Evolutionary conservation across 2,113 vertebrate genomes (phyloP).

Genomic region (Pandion haliaetus): DNA sequence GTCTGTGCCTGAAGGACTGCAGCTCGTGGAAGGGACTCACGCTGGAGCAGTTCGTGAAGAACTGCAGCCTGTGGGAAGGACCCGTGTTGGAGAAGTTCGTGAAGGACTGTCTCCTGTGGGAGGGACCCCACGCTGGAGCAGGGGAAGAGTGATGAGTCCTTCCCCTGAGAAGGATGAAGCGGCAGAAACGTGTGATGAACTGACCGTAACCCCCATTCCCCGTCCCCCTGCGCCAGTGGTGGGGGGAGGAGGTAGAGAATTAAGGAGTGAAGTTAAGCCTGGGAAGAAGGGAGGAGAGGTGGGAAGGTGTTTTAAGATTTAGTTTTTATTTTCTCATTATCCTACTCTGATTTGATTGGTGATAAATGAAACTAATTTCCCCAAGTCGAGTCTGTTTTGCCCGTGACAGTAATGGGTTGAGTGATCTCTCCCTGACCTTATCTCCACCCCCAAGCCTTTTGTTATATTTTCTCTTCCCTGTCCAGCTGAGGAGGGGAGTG

Average conservation of each 20-base stretch:
- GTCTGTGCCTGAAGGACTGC: no score
- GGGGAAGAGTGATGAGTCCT: no score
- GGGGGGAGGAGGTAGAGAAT: not conserved
- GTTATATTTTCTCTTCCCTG: not conserved
- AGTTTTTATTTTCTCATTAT: not conserved
- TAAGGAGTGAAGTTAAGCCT: not conserved
- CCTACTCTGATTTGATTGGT: not conserved
- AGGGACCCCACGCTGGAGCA: no score
- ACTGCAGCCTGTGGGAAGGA: no score
- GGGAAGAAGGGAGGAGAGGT: not conserved
- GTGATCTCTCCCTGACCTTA: not conserved
- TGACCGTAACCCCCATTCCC: not conserved
- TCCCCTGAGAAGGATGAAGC: no score
- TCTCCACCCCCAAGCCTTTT: not conserved
- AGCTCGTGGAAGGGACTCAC: no score
- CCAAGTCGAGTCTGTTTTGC: not conserved
- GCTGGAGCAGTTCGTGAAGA: no score
- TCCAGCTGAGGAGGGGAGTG: not conserved
- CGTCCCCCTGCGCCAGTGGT: fast-evolving
- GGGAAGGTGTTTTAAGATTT: not conserved
- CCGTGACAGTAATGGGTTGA: not conserved
- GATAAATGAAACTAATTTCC: not conserved
- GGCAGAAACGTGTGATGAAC: not conserved
- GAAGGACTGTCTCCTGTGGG: no score
- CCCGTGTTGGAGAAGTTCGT: no score